Evolutionary conservation across 2,113 vertebrate genomes (phyloP).

Genomic region (Scartelaos histophorus): DNA sequence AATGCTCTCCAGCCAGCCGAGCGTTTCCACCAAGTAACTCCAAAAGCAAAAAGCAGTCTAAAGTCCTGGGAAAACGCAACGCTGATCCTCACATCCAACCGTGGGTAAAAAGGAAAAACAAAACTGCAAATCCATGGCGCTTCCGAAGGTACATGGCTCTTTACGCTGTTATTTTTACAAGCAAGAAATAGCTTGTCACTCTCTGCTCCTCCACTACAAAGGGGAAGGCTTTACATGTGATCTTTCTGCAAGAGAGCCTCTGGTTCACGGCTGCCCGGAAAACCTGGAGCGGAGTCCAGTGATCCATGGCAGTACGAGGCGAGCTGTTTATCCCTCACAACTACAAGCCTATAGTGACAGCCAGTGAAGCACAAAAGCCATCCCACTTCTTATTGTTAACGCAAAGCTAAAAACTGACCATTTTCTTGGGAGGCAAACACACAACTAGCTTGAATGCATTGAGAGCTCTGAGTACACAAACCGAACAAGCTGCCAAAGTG

Average conservation of each 20-base stretch:
- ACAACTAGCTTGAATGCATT: slow-evolving; percentile 42
- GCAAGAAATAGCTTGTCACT: slow-evolving; percentile 85
- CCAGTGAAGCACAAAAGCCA: slow-evolving; percentile 12
- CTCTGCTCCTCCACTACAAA: slow-evolving; percentile 87
- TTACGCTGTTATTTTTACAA: slow-evolving; percentile 68
- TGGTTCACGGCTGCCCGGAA: slow-evolving; percentile 77
- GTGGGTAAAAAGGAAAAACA: slow-evolving; percentile 60
- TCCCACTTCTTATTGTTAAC: slow-evolving; percentile 24
- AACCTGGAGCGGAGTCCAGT: slow-evolving; percentile 82
- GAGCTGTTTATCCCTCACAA: slow-evolving; percentile 20
- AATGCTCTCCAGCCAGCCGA: slow-evolving; percentile 70
- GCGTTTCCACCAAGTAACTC: slow-evolving; percentile 74
- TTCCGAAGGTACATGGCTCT: slow-evolving; percentile 60
- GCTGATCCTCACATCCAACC: slow-evolving; percentile 58
- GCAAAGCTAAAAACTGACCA: slow-evolving; percentile 13
- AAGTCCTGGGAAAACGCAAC: slow-evolving; percentile 64
- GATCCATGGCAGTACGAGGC: slow-evolving; percentile 23
- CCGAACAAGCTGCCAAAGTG: slow-evolving; percentile 34
- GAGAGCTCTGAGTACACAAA: slow-evolving; percentile 28
- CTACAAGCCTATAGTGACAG: slow-evolving; percentile 15
- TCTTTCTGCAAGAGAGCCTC: slow-evolving; percentile 85
- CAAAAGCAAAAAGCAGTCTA: slow-evolving; percentile 60
- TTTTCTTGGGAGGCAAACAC: slow-evolving; percentile 24
- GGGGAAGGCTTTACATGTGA: slow-evolving; percentile 89
- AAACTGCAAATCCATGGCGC: slow-evolving; percentile 69